Conservation (phyloP, 1,140 invertebrate genomes). For the Bombyx mandarina region DNA sequence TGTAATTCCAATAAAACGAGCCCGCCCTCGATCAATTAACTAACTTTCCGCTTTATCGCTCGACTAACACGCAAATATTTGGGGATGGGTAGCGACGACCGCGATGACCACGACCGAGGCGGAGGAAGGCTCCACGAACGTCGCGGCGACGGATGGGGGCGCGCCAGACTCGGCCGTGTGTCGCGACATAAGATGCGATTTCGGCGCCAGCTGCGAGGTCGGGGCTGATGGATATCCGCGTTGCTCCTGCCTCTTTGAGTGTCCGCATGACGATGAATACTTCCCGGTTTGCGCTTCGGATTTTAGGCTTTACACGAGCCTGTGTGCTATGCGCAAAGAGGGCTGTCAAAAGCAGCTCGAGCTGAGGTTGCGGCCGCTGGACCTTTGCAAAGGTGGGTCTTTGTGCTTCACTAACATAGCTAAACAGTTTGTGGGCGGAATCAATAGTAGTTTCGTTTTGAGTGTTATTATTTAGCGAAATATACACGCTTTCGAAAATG, state of each 20-base stretch:
- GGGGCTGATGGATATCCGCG: constrained; percentile 82
- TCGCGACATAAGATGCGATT: constrained; percentile 86
- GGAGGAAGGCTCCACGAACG: constrained; percentile 50
- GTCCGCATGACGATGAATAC: constrained; percentile 73
- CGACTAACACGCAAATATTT: constrained; percentile 68
- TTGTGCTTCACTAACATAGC: constrained; percentile 14
- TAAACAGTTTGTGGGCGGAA: not conserved
- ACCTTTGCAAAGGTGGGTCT: constrained; percentile 84
- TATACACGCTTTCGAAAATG: constrained; percentile 2
- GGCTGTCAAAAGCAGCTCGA: constrained; percentile 88
- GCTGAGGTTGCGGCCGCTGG: constrained; percentile 81
- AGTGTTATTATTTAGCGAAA: not conserved
- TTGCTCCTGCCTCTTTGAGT: constrained; percentile 84
- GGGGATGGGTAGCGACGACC: constrained; percentile 55
- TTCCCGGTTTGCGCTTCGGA: constrained; percentile 88
- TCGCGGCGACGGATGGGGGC: constrained; percentile 42
- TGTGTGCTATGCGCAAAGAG: constrained; percentile 89
- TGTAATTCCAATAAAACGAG: constrained; percentile 60
- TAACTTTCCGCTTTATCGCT: constrained; percentile 65
- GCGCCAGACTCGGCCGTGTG: constrained; percentile 76
- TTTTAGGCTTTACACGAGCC: constrained; percentile 82
- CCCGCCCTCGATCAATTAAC: constrained; percentile 55
- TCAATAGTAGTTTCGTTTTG: constrained; percentile 8
- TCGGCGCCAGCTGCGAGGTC: constrained; percentile 85
- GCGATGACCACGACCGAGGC: constrained; percentile 58